A percentile compares a stretch with the other conserved stretches of the same genome.
These are phyloP conservation scores for Alviniconcha marisindica DNA, from an alignment of 1,140 invertebrate genomes.

Conservation along the genomic window DNA sequence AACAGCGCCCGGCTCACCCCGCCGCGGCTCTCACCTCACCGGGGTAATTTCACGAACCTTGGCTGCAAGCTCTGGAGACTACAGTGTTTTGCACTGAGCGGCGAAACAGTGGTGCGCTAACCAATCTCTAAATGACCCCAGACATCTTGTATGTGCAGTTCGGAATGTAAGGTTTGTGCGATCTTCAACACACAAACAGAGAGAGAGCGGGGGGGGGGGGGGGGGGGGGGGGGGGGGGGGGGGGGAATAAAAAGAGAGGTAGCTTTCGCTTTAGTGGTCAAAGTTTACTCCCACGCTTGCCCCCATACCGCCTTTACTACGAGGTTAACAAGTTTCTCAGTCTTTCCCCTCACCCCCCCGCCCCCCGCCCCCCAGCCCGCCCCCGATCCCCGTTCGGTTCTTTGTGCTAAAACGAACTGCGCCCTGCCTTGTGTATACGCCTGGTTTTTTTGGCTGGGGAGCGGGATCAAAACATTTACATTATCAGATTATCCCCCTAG, in stretches of 20 bases:
- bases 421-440: neutral
- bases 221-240: no score
- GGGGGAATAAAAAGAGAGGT: no score
- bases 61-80: no score
- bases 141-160: neutral
- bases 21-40: no score
- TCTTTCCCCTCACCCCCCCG: no score
- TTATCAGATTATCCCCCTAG: neutral
- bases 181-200: neutral
- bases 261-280: neutral
- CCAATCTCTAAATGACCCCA: neutral
- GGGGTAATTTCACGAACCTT: no score
- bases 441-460: neutral
- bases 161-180: neutral
- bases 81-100: no score
- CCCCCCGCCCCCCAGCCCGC: no score
- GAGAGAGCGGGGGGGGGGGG: no score
- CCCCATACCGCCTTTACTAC: neutral
- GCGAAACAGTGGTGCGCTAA: neutral
- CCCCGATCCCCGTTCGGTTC: no score
- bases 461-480: slow-evolving; percentile 11
- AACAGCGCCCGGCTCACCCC: no score
- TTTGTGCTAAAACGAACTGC: neutral
- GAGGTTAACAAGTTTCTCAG: neutral
- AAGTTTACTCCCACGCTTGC: neutral